Conservation (phyloP, 2,113 vertebrate genomes). For the Charina bottae region DNA sequence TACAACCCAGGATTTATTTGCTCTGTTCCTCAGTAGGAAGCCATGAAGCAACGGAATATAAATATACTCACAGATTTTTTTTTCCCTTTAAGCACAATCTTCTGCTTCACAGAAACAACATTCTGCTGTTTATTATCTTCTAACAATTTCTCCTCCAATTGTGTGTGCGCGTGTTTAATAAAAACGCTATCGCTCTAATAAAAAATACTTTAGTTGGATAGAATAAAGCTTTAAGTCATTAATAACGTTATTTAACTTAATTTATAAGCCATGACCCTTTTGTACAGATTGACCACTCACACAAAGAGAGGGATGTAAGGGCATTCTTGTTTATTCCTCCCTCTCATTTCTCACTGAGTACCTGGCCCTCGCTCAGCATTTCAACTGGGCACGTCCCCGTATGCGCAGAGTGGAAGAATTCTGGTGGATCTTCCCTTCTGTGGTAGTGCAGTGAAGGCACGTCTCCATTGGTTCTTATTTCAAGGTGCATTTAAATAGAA, state of each 20-base stretch:
- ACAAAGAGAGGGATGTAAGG: neutral
- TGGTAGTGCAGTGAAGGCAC: neutral
- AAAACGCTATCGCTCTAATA: neutral
- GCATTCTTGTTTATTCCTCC: no score
- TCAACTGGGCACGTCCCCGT: neutral
- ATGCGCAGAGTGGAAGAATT: neutral
- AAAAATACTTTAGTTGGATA: constrained; percentile 22
- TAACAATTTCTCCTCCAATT: neutral
- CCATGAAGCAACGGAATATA: neutral
- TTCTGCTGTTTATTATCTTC: neutral
- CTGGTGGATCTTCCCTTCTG: neutral
- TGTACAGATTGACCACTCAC: no score
- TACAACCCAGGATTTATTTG: neutral
- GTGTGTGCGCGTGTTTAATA: no score
- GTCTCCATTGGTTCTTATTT: neutral
- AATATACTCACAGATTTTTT: neutral
- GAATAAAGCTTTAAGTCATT: constrained; percentile 26
- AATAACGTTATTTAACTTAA: constrained; percentile 29
- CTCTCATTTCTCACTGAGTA: neutral
- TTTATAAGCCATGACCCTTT: constrained; percentile 8
- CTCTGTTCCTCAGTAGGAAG: neutral
- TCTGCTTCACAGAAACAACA: neutral
- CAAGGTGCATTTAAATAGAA: neutral
- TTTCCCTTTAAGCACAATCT: neutral
- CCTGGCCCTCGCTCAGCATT: neutral